Evolutionary conservation across 1,140 invertebrate genomes (phyloP), one percentile per base, ranked within the genome.

Genomic region (Lordiphosa clarofinis): DNA sequence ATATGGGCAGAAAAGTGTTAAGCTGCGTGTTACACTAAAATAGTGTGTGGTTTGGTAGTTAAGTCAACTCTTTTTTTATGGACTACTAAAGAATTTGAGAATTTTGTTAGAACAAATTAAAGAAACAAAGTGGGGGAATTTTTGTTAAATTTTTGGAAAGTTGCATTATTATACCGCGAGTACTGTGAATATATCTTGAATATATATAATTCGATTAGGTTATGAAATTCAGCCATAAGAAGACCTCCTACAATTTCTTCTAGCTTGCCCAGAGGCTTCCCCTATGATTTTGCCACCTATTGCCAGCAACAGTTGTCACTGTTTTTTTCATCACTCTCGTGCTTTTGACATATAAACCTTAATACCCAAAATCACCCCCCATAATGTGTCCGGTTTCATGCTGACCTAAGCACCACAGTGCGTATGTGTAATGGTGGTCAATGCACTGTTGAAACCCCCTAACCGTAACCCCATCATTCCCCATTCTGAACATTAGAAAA

Each of bases 371-470:
- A 21, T 8, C 40, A 54, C 35, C 61, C 59, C 60, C 38, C 8
- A n/a, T 3, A 2, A 13, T 9, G 19, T 13, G 11, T 46, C 24
- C 11, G 43, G 11, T 46, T 37, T 49, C 31, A 6, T 36, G 28
- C 31, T 19, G 13, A 37, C 36, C 40, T 21, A 9, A 49, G 68
- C 44, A 46, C 50, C 47, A 65, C 72, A 9, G 21, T 61, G 76
- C 76, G 76, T 82, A 82, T 82, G 78, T 43, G 76, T 55, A 57
- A 75, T 68, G 54, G 44, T 75, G 72, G 75, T 67, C 76, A 81
- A 61, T 81, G 76, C 67, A 58, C 67, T 60, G 43, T 19, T 50
- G 42, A 36, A 44, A 36, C 15, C 40, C 8, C 37, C 53, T 33
- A 68, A 47, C 40, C 56, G 48, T 67, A 68, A 69, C 63, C 55